A percentile compares a stretch with the other conserved stretches of the same genome.
phyloP scores from a whole-genome alignment of 1,140 invertebrate genomes.

The Lethrus apterus region DNA sequence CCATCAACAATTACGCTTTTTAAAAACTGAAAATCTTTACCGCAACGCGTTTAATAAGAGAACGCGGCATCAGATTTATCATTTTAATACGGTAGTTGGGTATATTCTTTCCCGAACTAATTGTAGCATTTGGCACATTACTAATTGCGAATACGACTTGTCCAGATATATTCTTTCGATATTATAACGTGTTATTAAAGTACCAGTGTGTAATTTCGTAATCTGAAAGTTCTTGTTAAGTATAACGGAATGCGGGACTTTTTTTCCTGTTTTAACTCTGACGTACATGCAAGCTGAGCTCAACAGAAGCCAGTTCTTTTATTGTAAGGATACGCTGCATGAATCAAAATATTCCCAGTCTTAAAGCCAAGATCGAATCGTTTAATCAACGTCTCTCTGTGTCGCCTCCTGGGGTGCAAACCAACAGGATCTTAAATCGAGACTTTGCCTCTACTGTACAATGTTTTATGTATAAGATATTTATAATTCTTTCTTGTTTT shows the following conservation, averaged over 20 bases:
- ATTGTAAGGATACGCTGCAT: conserved; percentile 25
- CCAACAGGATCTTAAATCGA: conserved; percentile 28
- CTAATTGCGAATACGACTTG: conserved; percentile 4
- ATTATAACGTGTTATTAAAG: conserved; percentile 13
- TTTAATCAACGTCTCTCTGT: conserved; percentile 38
- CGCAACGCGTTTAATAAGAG: too few species aligned
- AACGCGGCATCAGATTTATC: too few species aligned
- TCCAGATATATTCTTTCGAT: conserved; percentile 9
- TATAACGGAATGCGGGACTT: conserved; percentile 11
- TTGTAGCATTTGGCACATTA: conserved; percentile 8
- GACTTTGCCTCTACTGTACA: conserved; percentile 17
- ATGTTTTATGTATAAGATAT: conserved; percentile 23
- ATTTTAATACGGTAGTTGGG: conserved; percentile 7
- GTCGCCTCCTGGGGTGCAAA: conserved; percentile 36
- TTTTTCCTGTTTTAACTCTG: conserved; percentile 3
- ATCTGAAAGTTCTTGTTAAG: conserved; percentile 7
- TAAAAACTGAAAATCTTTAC: too few species aligned
- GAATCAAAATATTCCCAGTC: conserved; percentile 33
- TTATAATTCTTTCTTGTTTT: too few species aligned
- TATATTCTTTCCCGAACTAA: conserved; percentile 9
- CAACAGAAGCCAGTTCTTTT: conserved; percentile 30
- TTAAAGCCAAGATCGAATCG: conserved; percentile 35
- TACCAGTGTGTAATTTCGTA: conserved; percentile 9
- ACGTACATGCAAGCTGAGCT: background rate
- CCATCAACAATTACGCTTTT: too few species aligned